Base-by-base conservation (phyloP, 2,113 vertebrate genomes). In the Pseudolaguvia tuberculata region DNA sequence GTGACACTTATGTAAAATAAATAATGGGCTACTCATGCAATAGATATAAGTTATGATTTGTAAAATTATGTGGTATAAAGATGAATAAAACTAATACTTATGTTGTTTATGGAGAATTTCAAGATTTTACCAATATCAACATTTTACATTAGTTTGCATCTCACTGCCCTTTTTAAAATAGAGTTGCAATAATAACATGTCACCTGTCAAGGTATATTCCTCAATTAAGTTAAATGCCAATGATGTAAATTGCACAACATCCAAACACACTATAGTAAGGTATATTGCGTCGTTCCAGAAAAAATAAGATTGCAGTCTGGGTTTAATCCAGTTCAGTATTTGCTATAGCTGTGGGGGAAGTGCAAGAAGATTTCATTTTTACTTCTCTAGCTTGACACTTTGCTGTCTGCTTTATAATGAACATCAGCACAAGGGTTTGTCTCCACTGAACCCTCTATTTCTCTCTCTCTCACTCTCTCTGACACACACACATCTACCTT, bases 331-430 rank as follows among this genome's bases (percentile, higher is more conserved):
- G 21, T 59, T 53, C 62, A 70, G 47, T 31, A 21, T 59, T 59
- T 8, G 48, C 53, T 69, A 55, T 15, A 70, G 48, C 29, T 62
- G 51, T 66, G 12, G 17, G 66, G 35, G 5, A 76, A 45, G 47
- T 21, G 45, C 57, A 76, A 76, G 52, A 70, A 76, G 75, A 70
- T 47, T 23, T 77, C 67, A 70, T 17, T 70, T 76, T 52, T 42
- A 42, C 56, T 70, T 70, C 47, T 62, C 56, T 29, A 5, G 29
- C 75, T 70, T 76, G 75, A 76, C 75, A 70, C 75, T 59, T 76
- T 35, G 3, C 74, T 76, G 74, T 61, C 66, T 70, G 56, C 27
- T 53, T 35, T 62, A 62, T 70, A 77, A 77, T 62, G 67, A 53
- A 50, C 50, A 77, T 69, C 58, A 53, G 67, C 51, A 63, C 8